Conservation (phyloP, 2,888 invertebrate genomes). For the Incurvaria masculella region DNA sequence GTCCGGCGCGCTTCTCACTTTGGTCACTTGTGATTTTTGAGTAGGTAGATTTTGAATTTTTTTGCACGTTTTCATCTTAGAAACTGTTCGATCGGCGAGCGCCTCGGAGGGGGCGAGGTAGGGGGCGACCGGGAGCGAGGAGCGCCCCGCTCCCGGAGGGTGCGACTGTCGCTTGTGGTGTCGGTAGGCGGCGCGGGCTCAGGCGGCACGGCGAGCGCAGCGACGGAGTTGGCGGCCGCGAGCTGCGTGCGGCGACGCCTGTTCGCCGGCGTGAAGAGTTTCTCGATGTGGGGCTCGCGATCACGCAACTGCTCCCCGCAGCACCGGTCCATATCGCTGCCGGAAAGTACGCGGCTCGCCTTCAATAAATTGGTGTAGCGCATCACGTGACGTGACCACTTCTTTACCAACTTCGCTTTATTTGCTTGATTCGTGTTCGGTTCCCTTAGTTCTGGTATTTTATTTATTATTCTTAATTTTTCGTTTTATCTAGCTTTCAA, state of each 20-base stretch:
- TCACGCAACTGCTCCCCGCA: slow-evolving; percentile 66
- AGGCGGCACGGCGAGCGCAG: slow-evolving; percentile 50
- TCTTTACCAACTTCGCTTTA: slow-evolving; percentile 33
- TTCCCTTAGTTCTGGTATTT: slow-evolving; percentile 29
- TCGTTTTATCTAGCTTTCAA: slow-evolving; percentile 20
- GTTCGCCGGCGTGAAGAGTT: slow-evolving; percentile 78
- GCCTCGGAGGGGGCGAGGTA: not conserved
- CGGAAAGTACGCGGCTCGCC: slow-evolving; percentile 71
- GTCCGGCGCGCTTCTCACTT: not conserved
- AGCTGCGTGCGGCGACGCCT: slow-evolving; percentile 71
- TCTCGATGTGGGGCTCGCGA: slow-evolving; percentile 71
- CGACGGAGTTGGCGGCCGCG: slow-evolving; percentile 56
- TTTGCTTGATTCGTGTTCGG: slow-evolving; percentile 43
- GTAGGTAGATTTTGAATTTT: not conserved
- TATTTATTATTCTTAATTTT: slow-evolving; percentile 29
- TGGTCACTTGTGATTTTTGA: not conserved
- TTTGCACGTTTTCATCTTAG: not conserved
- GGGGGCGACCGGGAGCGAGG: slow-evolving; percentile 21
- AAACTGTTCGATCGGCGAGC: not conserved
- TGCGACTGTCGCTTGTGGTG: slow-evolving; percentile 17
- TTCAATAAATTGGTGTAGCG: slow-evolving; percentile 29
- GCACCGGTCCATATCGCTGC: slow-evolving; percentile 81
- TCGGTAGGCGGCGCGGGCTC: slow-evolving; percentile 37
- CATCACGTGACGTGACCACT: slow-evolving; percentile 41
- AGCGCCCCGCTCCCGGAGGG: slow-evolving; percentile 25